Evolutionary conservation across 2,888 invertebrate genomes (phyloP), one percentile per base, ranked within the genome.

Genomic region (Drosophila atripex): DNA sequence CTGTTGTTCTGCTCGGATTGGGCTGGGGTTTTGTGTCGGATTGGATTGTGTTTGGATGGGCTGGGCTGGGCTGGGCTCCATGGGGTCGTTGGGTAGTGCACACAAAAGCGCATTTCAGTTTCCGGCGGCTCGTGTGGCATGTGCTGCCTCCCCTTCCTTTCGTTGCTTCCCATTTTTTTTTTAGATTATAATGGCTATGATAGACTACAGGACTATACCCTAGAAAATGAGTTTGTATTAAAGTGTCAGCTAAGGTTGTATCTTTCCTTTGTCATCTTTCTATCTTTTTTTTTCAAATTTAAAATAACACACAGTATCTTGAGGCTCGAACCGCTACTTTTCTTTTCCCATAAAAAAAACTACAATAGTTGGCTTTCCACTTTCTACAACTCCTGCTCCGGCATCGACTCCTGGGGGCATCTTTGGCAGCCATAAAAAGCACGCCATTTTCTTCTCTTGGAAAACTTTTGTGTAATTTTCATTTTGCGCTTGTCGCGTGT

Each of bases 401-500:
- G 38, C 69, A 68, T 54, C 70, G 63, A 69, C 69, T 68, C 57
- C 71, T 56, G 45, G 54, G 74, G 71, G 71, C 75, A 74, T 71
- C 57, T 69, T 71, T 71, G 66, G 50, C 66, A 70, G 70, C 52
- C 52, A 71, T 68, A 57, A 70, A 70, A 60, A 47, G 54, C 76
- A 76, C 56, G 54, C 66, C 45, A 60, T 58, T 51, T 63, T 65
- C 52, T 55, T 72, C 43, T 35, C 46, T 59, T 21, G 49, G 32
- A 57, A 49, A 79, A 79, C 55, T 77, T 77, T 78, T 78, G 53
- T 77, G 68, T 73, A 71, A 56, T 80, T 73, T 59, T 59, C 55
- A 63, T 80, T 75, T 80, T 75, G 75, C 73, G 73, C 80, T 80
- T 80, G 74, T 73, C 80, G 73, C 60, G 74, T 65, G 66, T 30